Conservation (phyloP, 64 coral and sea anemone genomes). For the Trachythela sp. region DNA sequence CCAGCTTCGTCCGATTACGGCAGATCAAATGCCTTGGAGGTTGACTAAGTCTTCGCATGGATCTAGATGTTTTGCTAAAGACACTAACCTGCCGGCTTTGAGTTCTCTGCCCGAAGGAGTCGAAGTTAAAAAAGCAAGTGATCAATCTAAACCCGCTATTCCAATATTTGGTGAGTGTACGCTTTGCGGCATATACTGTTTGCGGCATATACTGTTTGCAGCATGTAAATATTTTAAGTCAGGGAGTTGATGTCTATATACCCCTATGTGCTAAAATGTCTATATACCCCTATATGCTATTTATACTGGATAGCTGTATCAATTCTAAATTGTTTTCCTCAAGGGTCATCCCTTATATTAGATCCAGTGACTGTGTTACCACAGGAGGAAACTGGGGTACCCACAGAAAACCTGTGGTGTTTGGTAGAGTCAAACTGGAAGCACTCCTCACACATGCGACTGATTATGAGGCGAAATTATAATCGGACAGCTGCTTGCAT, state of each 20-base stretch:
- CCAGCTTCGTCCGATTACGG: slow-evolving; percentile 74
- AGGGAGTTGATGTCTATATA: no score
- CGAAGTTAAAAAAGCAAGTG: slow-evolving; percentile 84
- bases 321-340: not conserved
- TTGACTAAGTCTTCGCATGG: slow-evolving; percentile 65
- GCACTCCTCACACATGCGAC: no score
- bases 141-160: slow-evolving; percentile 69
- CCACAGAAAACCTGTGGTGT: no score
- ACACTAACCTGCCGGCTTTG: slow-evolving; percentile 42
- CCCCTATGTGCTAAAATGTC: not conserved
- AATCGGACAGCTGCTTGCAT: no score
- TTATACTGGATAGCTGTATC: no score
- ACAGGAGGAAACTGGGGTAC: no score
- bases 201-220: not conserved
- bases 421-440: no score
- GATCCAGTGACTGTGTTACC: no score
- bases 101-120: slow-evolving; percentile 89
- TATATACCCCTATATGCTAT: not conserved
- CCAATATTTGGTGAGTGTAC: slow-evolving; percentile 82
- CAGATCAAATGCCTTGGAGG: slow-evolving; percentile 94
- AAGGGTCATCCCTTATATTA: no score
- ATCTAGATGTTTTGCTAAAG: slow-evolving; percentile 50
- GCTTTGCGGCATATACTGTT: no score
- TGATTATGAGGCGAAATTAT: no score
- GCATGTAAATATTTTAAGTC: not conserved